These are phyloP conservation scores for Oxygymnocypris stewartii DNA, from an alignment of 2,113 vertebrate species.

Conservation along the genomic window DNA sequence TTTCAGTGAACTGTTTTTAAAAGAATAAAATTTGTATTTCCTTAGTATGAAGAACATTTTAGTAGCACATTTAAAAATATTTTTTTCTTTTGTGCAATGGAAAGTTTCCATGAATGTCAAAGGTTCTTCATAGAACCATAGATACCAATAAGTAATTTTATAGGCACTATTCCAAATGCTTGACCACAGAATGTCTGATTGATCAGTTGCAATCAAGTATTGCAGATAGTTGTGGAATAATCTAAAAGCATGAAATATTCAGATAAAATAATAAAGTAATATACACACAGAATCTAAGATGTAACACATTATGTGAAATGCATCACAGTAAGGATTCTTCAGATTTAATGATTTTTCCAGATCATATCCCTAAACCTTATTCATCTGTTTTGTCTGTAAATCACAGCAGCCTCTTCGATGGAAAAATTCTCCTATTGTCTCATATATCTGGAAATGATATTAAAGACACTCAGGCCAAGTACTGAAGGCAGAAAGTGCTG, in stretches of 20 bases:
- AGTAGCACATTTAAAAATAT: neutral
- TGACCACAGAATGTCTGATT: neutral
- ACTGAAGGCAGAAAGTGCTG: conserved; percentile 39
- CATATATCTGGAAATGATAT: conserved; percentile 49
- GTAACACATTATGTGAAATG: neutral
- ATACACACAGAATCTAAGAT: neutral
- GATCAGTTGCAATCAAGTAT: neutral
- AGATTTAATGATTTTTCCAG: conserved; percentile 67
- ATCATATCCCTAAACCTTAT: conserved; percentile 60
- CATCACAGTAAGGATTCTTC: conserved; percentile 49
- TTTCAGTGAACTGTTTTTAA: too few relatives aligned
- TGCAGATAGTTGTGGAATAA: neutral
- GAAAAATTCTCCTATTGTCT: conserved; percentile 46
- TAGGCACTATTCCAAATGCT: neutral
- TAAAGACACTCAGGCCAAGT: conserved; percentile 45
- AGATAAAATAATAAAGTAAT: neutral
- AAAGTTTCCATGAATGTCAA: neutral
- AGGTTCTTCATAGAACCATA: neutral
- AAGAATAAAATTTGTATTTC: too few relatives aligned
- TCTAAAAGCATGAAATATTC: neutral
- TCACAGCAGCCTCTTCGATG: conserved; percentile 38
- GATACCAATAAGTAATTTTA: neutral
- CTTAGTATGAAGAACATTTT: conserved; percentile 10
- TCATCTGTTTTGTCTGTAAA: conserved; percentile 55
- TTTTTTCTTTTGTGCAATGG: neutral